Evolutionary conservation across 2,113 vertebrate genomes (phyloP).

Genomic region (Varanus salvator): DNA sequence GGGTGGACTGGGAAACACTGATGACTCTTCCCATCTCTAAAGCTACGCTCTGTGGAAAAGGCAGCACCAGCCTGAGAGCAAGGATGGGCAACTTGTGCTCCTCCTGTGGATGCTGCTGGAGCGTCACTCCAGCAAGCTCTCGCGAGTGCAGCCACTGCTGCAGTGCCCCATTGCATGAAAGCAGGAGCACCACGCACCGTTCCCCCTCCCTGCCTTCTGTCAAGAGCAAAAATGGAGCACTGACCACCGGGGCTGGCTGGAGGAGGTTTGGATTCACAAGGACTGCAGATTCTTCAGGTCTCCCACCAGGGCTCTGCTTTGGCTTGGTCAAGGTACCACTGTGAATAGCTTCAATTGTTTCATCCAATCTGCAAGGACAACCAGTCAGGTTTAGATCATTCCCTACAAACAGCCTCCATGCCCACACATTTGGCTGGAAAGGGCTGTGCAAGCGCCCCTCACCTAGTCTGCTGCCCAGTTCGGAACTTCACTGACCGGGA

Average conservation of each 20-base stretch:
- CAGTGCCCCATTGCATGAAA: too few relatives aligned
- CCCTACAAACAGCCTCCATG: neutral
- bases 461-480: neutral
- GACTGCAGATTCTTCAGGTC: conserved; percentile 69
- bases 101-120: too few relatives aligned
- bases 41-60: neutral
- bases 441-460: neutral
- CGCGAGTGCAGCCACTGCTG: neutral
- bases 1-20: neutral
- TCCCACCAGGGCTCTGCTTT: conserved; percentile 44
- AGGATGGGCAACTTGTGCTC: neutral
- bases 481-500: neutral
- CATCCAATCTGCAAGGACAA: conserved; percentile 85
- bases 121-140: too few relatives aligned
- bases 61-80: rapidly evolving
- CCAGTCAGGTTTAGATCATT: neutral
- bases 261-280: conserved; percentile 90
- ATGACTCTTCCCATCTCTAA: neutral
- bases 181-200: neutral
- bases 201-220: neutral
- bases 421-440: neutral
- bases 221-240: conserved; percentile 24
- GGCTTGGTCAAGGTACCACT: conserved; percentile 73
- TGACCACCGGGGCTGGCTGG: conserved; percentile 88
- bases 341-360: conserved; percentile 84